Conservation (phyloP, 2,888 invertebrate genomes). For the Troides aeacus region DNA sequence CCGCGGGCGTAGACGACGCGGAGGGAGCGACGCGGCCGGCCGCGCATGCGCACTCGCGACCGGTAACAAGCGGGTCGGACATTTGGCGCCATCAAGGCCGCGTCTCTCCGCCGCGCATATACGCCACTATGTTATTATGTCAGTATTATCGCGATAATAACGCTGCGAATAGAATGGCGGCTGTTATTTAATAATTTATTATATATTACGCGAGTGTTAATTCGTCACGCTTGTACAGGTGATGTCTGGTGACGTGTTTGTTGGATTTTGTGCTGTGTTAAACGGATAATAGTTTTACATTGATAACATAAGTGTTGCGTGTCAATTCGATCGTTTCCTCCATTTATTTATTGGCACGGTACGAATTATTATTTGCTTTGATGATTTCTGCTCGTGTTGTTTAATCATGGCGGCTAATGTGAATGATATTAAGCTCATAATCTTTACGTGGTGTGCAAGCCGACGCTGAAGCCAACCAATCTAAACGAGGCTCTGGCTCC, state of each 20-base stretch:
- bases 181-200: slow-evolving; percentile 9
- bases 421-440: too few species aligned
- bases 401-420: too few species aligned
- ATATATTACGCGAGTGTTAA: background rate
- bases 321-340: too few species aligned
- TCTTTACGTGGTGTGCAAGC: too few species aligned
- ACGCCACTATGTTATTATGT: slow-evolving; percentile 29
- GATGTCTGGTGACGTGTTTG: background rate
- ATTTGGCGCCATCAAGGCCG: slow-evolving; percentile 22
- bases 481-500: too few species aligned
- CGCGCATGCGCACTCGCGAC: background rate
- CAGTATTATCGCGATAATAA: slow-evolving; percentile 25
- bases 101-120: slow-evolving; percentile 6
- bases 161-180: slow-evolving; percentile 18
- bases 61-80: slow-evolving; percentile 9
- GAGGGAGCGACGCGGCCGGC: background rate
- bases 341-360: too few species aligned
- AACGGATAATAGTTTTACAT: background rate
- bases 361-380: too few species aligned
- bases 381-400: too few species aligned
- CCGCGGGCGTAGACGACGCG: background rate
- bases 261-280: background rate
- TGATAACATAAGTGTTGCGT: too few species aligned
- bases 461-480: too few species aligned
- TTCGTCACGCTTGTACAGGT: background rate